Conservation (phyloP, 2,113 vertebrate genomes). For the Eulemur macaco region DNA sequence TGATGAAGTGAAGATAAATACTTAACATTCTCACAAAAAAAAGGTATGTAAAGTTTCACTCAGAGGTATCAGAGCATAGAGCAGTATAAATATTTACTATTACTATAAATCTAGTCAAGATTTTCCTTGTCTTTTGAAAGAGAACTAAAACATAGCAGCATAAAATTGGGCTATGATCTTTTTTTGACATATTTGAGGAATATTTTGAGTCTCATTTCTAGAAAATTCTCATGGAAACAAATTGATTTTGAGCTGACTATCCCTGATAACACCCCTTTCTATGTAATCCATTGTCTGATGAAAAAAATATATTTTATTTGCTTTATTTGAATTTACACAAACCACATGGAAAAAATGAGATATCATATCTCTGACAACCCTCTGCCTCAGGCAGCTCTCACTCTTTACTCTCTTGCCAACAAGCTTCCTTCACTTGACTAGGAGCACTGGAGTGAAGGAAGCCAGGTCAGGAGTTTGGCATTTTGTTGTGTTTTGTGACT, state of each 20-base stretch:
- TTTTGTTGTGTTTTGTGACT: not conserved
- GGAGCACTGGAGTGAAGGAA: not conserved
- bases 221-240: constrained; percentile 5
- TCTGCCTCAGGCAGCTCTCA: not conserved
- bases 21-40: constrained; percentile 40
- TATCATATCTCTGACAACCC: not conserved
- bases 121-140: not conserved
- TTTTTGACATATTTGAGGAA: not conserved
- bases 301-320: not conserved
- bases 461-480: not conserved
- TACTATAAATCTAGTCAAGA: not conserved
- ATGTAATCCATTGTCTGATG: not conserved
- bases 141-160: not conserved
- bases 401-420: not conserved
- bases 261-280: not conserved
- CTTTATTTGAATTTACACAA: not conserved
- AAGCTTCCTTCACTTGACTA: not conserved
- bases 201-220: not conserved
- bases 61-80: constrained; percentile 33
- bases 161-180: not conserved
- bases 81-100: not conserved
- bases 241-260: not conserved
- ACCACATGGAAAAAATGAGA: not conserved
- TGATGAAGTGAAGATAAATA: constrained; percentile 31
- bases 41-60: constrained; percentile 35